These are phyloP conservation scores for Ondatra zibethicus DNA, from an alignment of 2,113 vertebrate genomes.

Conservation along the genomic window DNA sequence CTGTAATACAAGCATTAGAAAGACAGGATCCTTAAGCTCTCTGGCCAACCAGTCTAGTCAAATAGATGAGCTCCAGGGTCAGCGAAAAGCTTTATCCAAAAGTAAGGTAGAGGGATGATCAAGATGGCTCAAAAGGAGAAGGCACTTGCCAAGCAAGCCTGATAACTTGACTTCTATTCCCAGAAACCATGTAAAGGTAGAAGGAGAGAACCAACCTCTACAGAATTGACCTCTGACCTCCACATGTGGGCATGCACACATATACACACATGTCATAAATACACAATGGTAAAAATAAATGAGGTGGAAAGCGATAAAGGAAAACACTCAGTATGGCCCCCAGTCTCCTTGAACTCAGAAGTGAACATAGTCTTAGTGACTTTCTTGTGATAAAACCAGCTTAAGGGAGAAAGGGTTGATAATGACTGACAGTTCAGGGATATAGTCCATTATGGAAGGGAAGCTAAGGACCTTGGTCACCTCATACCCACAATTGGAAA, in stretches of 20 bases:
- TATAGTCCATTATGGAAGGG: not conserved
- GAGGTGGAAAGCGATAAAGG: not conserved
- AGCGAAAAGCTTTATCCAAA: not conserved
- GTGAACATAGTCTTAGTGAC: not conserved
- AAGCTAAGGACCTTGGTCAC: not conserved
- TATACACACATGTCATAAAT: not conserved
- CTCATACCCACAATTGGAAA: no score
- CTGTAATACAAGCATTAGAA: not conserved
- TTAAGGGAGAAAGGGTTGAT: not conserved
- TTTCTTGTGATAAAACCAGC: not conserved
- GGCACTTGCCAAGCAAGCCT: not conserved
- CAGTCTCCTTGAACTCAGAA: not conserved
- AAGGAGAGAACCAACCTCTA: not conserved
- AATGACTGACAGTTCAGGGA: not conserved
- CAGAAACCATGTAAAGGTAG: not conserved
- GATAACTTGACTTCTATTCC: not conserved
- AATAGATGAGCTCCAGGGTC: not conserved
- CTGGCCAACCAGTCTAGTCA: not conserved
- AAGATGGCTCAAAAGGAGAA: not conserved
- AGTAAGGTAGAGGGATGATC: not conserved
- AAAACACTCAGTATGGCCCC: not conserved
- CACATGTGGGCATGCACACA: not conserved
- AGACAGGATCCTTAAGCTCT: not conserved
- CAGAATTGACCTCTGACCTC: not conserved
- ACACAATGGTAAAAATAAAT: not conserved